phyloP scores from a whole-genome alignment of 2,888 invertebrate species.

The Hololepta plana region DNA sequence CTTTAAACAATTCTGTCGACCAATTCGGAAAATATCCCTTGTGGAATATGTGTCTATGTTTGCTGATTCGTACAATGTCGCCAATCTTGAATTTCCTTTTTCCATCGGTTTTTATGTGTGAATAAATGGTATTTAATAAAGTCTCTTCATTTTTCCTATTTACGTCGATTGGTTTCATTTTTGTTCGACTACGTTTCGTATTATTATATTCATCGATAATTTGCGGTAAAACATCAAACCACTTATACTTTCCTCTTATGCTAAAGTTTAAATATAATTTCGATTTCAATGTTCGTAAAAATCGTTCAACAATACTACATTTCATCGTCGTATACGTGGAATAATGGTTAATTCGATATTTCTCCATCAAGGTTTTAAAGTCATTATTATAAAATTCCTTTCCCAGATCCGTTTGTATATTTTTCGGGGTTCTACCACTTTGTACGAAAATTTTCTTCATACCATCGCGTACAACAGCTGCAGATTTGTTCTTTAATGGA shows the following conservation, averaged over 20 bases:
- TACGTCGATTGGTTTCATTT: conserved; percentile 12
- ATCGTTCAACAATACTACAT: conserved; percentile 14
- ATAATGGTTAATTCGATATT: conserved; percentile 1
- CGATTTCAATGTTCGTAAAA: conserved; percentile 11
- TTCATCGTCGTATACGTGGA: conserved; percentile 14
- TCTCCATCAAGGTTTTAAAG: conserved; percentile 1
- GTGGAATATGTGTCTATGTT: conserved; percentile 8
- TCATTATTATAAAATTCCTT: conserved; percentile 4
- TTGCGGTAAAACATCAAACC: conserved; percentile 10
- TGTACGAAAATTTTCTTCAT: not conserved
- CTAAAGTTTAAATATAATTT: conserved; percentile 12
- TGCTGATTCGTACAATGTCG: conserved; percentile 12
- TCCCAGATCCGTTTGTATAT: conserved; percentile 1
- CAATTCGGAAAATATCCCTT: conserved; percentile 17
- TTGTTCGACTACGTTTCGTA: conserved; percentile 12
- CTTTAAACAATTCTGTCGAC: conserved; percentile 16
- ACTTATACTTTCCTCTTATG: conserved; percentile 10
- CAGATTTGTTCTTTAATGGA: conserved; percentile 2
- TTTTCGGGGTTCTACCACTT: not conserved
- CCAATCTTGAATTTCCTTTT: conserved; percentile 11
- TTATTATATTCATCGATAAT: conserved; percentile 14
- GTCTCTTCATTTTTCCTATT: conserved; percentile 13
- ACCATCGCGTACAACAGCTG: not conserved
- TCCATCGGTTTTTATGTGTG: conserved; percentile 6
- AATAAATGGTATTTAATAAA: conserved; percentile 8